Evolutionary conservation across 2,797 vertebrate genomes (phyloP), one percentile per base, ranked within the genome.

Genomic region (Acanthis flammea): DNA sequence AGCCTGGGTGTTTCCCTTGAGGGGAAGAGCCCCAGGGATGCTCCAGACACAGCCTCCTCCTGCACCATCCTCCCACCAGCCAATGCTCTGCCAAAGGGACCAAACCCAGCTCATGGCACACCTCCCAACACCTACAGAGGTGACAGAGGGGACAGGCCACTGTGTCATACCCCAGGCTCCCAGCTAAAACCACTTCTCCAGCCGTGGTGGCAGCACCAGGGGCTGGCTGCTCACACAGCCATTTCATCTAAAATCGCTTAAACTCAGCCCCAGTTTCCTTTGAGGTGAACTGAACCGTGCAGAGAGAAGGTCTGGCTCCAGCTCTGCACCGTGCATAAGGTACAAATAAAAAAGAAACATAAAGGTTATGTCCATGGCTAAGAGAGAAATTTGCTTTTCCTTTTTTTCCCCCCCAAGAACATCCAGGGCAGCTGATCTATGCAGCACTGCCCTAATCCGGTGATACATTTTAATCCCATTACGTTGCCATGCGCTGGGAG

Each of bases 381-480:
- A 42, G 57, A 55, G 39, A 70, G 17, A 66, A 79, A 80, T 51
- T 45, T 42, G 47, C 23, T 72, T 79, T 83, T 30, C 19, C 0
- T 31, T 73, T 35, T 19, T 19, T 4, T 8, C 70, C 76, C 7
- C 67, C 72, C 6, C 63, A 21, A 74, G 92, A 66, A n/a, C 88
- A 81, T 65, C 82, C 86, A 2, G 47, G 44, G 94, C 93, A 73
- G 70, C 71, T 78, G 95, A 91, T 82, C 79, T 22, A 53, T 45
- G 53, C 76, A 31, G 91, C 84, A 12, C 91, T 39, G 24, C 51
- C 70, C 24, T 94, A 93, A 93, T 82, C 96, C 72, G 28, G 90
- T 65, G 94, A 80, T 58, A 39, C 41, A 67, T 95, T 95, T 96
- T 96, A 95, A 97, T 96, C 95, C 96, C 97, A 95, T 97, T 95